Percentiles rank a stretch among this genome's conserved stretches.
Evolutionary conservation across 2,113 vertebrate species (phyloP).

Genomic region (Phoenicopterus ruber): DNA sequence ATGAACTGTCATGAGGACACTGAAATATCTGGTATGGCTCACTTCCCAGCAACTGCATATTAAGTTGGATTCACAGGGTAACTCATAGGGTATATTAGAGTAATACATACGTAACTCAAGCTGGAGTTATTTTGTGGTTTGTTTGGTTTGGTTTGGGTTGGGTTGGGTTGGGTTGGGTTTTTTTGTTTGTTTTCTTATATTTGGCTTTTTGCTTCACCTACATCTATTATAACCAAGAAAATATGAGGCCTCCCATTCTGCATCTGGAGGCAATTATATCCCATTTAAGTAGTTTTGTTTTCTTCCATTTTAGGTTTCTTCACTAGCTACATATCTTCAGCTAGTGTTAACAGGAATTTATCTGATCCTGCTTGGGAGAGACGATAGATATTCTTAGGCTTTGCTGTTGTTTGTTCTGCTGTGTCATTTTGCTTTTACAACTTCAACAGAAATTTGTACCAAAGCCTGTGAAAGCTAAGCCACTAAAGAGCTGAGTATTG

Average conservation of each 20-base stretch:
- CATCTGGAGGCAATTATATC: neutral
- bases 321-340: neutral
- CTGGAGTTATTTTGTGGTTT: neutral
- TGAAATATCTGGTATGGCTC: neutral
- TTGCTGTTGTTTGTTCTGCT: neutral
- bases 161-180: too few relatives aligned
- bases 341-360: neutral
- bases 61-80: neutral
- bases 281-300: neutral
- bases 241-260: neutral
- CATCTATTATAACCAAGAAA: neutral
- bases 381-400: neutral
- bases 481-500: neutral
- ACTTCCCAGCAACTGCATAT: neutral
- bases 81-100: neutral
- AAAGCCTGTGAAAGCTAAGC: neutral
- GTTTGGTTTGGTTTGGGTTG: too few relatives aligned
- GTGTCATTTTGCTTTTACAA: neutral
- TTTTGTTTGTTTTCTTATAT: neutral
- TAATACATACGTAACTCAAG: neutral
- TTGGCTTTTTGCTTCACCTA: neutral
- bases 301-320: neutral
- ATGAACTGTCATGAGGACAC: neutral
- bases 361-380: neutral
- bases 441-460: slow-evolving; percentile 8